Percentiles rank a stretch among this genome's conserved stretches.
phyloP scores from a whole-genome alignment of 2,888 invertebrate genomes.

The Drosophila tanythrix region DNA sequence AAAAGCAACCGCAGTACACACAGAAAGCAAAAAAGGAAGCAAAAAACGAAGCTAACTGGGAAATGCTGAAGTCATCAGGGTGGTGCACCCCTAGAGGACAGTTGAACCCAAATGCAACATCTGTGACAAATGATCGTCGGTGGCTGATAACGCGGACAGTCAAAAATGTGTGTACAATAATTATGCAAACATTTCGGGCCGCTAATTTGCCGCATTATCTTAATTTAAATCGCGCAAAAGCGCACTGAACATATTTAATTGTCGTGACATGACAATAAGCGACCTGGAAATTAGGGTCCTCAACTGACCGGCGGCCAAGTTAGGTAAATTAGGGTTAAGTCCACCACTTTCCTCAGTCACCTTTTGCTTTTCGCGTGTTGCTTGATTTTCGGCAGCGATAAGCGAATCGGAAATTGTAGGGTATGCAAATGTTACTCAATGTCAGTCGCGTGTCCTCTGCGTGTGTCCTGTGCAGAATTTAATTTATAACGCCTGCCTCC shows the following conservation, averaged over 20 bases:
- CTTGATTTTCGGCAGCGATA: slow-evolving; percentile 76
- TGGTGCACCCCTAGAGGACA: slow-evolving; percentile 48
- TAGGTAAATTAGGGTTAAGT: slow-evolving; percentile 57
- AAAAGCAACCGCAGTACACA: slow-evolving; percentile 64
- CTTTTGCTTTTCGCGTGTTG: slow-evolving; percentile 47
- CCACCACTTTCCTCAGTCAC: slow-evolving; percentile 17
- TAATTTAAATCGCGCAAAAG: slow-evolving; percentile 79
- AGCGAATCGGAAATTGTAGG: slow-evolving; percentile 71
- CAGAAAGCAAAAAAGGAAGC: slow-evolving; percentile 50
- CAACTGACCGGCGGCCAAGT: slow-evolving; percentile 32
- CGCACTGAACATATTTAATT: slow-evolving; percentile 73
- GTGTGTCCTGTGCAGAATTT: slow-evolving; percentile 41
- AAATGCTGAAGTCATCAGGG: slow-evolving; percentile 71
- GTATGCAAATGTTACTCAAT: slow-evolving; percentile 71
- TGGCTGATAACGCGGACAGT: slow-evolving; percentile 74
- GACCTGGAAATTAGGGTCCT: slow-evolving; percentile 69
- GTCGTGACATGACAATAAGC: slow-evolving; percentile 76
- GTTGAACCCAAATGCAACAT: slow-evolving; percentile 69
- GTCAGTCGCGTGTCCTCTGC: slow-evolving; percentile 59
- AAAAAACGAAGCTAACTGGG: slow-evolving; percentile 28
- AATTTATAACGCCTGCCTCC: slow-evolving; percentile 73
- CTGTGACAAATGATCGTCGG: slow-evolving; percentile 82
- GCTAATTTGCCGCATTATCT: slow-evolving; percentile 83
- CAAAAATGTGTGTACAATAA: slow-evolving; percentile 60
- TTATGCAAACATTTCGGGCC: slow-evolving; percentile 78